Base-by-base conservation (phyloP, 2,888 invertebrate species). In the Deroplatys truncata region DNA sequence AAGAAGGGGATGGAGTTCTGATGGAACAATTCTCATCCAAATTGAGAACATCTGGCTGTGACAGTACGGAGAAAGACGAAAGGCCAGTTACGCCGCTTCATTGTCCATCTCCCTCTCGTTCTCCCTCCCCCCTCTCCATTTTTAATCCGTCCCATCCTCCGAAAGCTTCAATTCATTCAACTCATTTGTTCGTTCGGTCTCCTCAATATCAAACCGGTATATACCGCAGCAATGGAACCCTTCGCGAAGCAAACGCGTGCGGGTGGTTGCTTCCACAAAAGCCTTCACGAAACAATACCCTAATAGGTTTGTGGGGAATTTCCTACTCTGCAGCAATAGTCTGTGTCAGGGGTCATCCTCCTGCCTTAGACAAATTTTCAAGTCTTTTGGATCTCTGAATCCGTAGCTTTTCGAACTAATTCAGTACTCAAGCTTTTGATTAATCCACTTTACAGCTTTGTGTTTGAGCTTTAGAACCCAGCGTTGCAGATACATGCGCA, bases 21-120 rank as follows among this genome's bases (percentile, higher is more conserved):
- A 88, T 84, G 89, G 91, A 90, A 91, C 91, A 91, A 91, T 91
- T 91, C 91, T 87, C 90, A 90, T 90, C 91, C 91, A 91, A 91
- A 91, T 91, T 91, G 91, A 91, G 91, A 91, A 91, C 91, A 91
- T 91, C 91, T 91, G 91, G 91, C 90, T 85, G 82, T 91, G 91
- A 91, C 91, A 91, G 90, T 85, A 84, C 85, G 89, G 89, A 56
- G 83, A n/a, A 84, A 35, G 56, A 84, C 31, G 86, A 88, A 83
- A 89, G 82, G 83, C 88, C 43, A 86, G 88, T 43, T 88, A 49
- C 85, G 89, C 85, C 85, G 82, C 85, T 85, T 43, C 82, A 43
- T 82, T 85, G 89, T 84, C 83, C 86, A 83, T 31, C 88, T 85
- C 88, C 72, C 84, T 84, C 84, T 49, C 84, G 25, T 29, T 35